phyloP scores from a whole-genome alignment of 2,888 invertebrate genomes.

The Cantharis nigra region DNA sequence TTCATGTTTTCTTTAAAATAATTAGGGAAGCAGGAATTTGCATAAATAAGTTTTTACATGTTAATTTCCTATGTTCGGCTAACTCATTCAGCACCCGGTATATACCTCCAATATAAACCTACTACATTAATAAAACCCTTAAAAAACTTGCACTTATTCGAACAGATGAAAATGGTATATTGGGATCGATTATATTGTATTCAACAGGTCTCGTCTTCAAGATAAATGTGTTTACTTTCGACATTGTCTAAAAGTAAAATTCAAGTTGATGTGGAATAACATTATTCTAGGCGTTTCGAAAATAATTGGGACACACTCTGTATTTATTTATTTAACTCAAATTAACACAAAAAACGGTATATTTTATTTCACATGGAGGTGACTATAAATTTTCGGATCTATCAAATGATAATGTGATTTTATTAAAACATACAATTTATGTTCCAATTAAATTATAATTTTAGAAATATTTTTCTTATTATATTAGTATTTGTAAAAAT shows the following conservation, averaged over 20 bases:
- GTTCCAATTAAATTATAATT: neutral
- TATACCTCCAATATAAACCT: no score
- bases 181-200: no score
- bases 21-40: no score
- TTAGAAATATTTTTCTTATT: neutral
- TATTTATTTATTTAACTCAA: neutral
- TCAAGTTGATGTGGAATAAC: neutral
- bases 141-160: no score
- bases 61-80: no score
- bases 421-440: neutral
- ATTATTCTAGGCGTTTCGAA: neutral
- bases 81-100: no score
- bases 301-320: neutral
- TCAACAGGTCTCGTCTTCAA: neutral
- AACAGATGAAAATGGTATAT: no score
- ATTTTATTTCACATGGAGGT: neutral
- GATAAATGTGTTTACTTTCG: neutral
- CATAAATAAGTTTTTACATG: no score
- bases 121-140: no score
- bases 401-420: neutral
- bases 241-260: neutral
- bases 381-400: neutral
- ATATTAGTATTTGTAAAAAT: neutral
- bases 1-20: no score
- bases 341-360: neutral